Percentiles rank a stretch among this genome's conserved stretches.
Conservation (phyloP, 2,797 vertebrate species). For the Acanthiza pusilla region DNA sequence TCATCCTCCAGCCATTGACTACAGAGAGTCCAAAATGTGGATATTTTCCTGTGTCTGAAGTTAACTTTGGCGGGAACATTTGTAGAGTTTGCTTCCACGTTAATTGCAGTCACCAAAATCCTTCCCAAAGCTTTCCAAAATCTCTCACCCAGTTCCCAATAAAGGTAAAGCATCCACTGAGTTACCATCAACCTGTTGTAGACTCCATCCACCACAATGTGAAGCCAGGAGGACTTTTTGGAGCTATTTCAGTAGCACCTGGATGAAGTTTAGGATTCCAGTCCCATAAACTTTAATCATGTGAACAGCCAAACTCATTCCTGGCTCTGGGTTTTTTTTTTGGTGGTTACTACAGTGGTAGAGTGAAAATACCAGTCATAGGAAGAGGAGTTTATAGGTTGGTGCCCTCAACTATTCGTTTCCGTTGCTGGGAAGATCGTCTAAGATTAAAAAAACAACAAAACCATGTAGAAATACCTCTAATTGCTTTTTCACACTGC, state of each 20-base stretch:
- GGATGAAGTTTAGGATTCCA: not conserved
- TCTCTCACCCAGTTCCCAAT: not conserved
- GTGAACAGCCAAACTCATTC: not conserved
- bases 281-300: not conserved
- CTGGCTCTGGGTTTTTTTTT: not conserved
- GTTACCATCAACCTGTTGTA: not conserved
- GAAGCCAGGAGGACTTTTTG: not conserved
- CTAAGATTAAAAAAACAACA: not conserved
- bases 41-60: not conserved
- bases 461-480: not conserved
- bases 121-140: not conserved
- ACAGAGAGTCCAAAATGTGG: not conserved
- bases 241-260: not conserved
- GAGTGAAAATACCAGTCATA: not conserved
- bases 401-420: not conserved
- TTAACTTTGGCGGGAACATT: not conserved
- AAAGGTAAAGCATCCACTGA: not conserved
- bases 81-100: not conserved
- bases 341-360: not conserved
- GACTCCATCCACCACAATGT: not conserved
- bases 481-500: conserved; percentile 34
- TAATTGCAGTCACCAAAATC: not conserved
- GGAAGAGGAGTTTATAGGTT: not conserved
- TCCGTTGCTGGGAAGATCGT: conserved; percentile 21
- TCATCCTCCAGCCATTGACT: not conserved